Percentiles rank a stretch among this genome's conserved stretches.
These are phyloP conservation scores for Poicephalus gulielmi DNA, from an alignment of 2,113 vertebrate species.

Conservation along the genomic window DNA sequence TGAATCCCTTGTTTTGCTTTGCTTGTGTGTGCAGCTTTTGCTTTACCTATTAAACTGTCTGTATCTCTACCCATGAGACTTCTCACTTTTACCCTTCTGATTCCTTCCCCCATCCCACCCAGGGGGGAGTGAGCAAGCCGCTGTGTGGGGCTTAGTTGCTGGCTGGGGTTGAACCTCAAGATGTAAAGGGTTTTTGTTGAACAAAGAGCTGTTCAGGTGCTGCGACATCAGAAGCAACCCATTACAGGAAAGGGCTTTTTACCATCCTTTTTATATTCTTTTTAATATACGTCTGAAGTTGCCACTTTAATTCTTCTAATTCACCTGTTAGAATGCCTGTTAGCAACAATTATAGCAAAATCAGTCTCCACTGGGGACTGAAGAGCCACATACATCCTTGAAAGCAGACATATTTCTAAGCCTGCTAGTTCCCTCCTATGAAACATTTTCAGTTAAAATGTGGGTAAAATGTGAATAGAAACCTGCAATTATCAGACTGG, in stretches of 20 bases:
- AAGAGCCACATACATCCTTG: neutral
- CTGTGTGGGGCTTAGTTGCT: neutral
- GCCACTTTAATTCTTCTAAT: constrained; percentile 20
- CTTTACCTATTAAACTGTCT: neutral
- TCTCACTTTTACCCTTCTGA: neutral
- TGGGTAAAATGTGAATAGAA: neutral
- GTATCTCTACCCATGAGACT: neutral
- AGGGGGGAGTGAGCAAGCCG: neutral
- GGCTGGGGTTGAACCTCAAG: neutral
- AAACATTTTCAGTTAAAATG: neutral
- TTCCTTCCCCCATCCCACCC: neutral
- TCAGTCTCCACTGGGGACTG: neutral
- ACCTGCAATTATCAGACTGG: neutral
- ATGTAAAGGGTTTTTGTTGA: neutral
- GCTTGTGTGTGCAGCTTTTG: neutral
- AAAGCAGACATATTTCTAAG: neutral
- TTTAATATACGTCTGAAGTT: neutral
- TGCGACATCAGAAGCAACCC: neutral
- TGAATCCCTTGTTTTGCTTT: neutral
- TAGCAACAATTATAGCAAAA: neutral
- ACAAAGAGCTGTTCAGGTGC: neutral
- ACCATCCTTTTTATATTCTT: neutral
- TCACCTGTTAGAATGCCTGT: neutral
- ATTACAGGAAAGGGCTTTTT: neutral
- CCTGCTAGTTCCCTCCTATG: neutral